Evolutionary conservation across 2,888 invertebrate species (phyloP), one percentile per base, ranked within the genome.

Genomic region (Troides oblongomaculatus): DNA sequence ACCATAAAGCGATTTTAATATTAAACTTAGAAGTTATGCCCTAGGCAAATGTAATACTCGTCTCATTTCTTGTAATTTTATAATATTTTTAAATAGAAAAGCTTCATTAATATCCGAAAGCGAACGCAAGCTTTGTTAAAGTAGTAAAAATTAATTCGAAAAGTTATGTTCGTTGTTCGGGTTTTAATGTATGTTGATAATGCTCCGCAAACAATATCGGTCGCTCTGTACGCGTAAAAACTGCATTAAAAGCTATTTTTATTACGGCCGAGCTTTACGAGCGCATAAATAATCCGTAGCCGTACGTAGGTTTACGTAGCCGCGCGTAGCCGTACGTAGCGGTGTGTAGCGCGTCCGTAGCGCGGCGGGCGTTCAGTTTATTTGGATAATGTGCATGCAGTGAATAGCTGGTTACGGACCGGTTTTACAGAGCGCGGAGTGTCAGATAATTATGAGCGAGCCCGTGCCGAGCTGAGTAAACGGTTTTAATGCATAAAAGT

Each of bases 181-280:
- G 39, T 39, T 39, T 39, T 39, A 39, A 53, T 18, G 53, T 53
- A 18, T n/a, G 53, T 39, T 66, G 59, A 60, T 66, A 66, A 66
- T 50, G 46, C 65, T 1, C 2, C 58, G 18, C n/a, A 39, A 36
- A 68, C 63, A 63, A 68, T 58, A 61, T 39, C 62, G 58, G 68
- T 63, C 18, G 18, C 62, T 43, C 62, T n/a, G 58, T 25, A 18
- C 25, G 62, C 71, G 66, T 70, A 71, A 70, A 70, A 72, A 71
- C 58, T 71, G 71, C 72, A 72, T 68, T 68, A 68, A 68, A 68
- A 59, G 68, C 66, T 64, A 66, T 67, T 71, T 72, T 72, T 71
- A 72, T 71, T 71, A 62, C 64, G 61, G 59, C 30, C 64, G 65
- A 59, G 65, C 64, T 72, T 72, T 71, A 72, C 69, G 71, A 68